These are phyloP conservation scores for Oconnorella tubifera DNA, from an alignment of 2,888 invertebrate genomes.

Conservation along the genomic window DNA sequence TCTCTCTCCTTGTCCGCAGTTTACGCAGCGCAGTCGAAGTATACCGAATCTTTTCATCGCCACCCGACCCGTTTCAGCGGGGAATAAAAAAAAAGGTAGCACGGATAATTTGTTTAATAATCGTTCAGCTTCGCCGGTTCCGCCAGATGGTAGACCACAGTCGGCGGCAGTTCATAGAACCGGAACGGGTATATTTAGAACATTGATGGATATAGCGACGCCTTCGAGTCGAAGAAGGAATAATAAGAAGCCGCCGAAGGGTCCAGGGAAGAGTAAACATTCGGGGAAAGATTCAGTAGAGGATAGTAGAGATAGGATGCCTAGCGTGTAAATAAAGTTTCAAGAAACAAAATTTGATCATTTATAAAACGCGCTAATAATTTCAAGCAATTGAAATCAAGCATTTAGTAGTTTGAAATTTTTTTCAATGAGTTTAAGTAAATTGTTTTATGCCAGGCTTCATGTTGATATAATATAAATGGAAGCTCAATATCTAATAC, in stretches of 20 bases:
- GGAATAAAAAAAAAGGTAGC: background rate
- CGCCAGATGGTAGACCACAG: background rate
- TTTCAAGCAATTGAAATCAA: too few relatives aligned
- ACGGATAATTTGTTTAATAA: background rate
- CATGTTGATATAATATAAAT: too few relatives aligned
- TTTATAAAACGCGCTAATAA: too few relatives aligned
- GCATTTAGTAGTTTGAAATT: too few relatives aligned
- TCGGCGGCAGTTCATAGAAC: too few relatives aligned
- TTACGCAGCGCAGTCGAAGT: background rate
- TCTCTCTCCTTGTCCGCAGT: background rate
- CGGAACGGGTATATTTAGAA: background rate
- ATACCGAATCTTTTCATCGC: background rate
- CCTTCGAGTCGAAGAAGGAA: background rate
- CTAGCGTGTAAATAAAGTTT: background rate
- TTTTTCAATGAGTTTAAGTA: too few relatives aligned
- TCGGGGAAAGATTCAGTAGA: background rate
- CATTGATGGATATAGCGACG: background rate
- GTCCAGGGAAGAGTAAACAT: background rate
- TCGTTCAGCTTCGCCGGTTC: background rate
- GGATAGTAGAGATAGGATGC: conserved; percentile 1
- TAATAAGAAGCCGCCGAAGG: conserved; percentile 2
- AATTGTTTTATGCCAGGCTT: too few relatives aligned
- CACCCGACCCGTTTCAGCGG: background rate
- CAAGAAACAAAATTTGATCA: too few relatives aligned
- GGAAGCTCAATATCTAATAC: too few relatives aligned